Percentiles rank a stretch among this genome's conserved stretches.
Conservation (phyloP, 2,797 vertebrate species). For the Macropodus opercularis region DNA sequence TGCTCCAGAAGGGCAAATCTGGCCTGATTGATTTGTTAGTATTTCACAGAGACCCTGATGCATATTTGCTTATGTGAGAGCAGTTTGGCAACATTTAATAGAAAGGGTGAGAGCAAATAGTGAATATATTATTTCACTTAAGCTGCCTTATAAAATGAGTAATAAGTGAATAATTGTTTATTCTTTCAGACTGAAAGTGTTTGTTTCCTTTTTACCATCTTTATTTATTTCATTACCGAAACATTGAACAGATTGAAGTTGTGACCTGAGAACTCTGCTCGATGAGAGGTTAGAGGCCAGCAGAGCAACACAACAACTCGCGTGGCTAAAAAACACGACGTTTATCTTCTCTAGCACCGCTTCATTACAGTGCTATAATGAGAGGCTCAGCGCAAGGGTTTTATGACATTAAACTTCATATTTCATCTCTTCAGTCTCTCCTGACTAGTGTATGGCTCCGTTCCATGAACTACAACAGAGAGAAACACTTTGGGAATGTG, state of each 20-base stretch:
- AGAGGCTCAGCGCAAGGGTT: conserved; percentile 32
- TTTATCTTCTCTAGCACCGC: conserved; percentile 25
- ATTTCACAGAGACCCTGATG: conserved; percentile 56
- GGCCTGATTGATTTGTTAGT: conserved; percentile 76
- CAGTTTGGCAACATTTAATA: conserved; percentile 45
- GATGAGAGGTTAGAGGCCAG: not conserved
- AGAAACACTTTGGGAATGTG: conserved; percentile 65
- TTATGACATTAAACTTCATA: conserved; percentile 48
- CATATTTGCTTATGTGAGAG: conserved; percentile 59
- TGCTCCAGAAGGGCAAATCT: conserved; percentile 79
- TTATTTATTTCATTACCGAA: too few relatives aligned
- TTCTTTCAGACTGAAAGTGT: too few relatives aligned
- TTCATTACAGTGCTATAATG: conserved; percentile 38
- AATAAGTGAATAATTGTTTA: too few relatives aligned
- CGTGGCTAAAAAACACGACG: conserved; percentile 1
- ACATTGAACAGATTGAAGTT: not conserved
- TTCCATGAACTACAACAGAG: conserved; percentile 53
- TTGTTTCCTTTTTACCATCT: too few relatives aligned
- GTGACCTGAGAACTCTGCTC: not conserved
- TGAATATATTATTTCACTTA: too few relatives aligned
- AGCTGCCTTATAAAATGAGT: too few relatives aligned
- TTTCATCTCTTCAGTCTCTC: conserved; percentile 58
- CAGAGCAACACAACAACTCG: not conserved
- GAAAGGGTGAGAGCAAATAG: conserved; percentile 39
- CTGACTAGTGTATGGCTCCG: conserved; percentile 46